Evolutionary conservation across 2,888 invertebrate genomes (phyloP).

Genomic region (Hydriomena furcata): DNA sequence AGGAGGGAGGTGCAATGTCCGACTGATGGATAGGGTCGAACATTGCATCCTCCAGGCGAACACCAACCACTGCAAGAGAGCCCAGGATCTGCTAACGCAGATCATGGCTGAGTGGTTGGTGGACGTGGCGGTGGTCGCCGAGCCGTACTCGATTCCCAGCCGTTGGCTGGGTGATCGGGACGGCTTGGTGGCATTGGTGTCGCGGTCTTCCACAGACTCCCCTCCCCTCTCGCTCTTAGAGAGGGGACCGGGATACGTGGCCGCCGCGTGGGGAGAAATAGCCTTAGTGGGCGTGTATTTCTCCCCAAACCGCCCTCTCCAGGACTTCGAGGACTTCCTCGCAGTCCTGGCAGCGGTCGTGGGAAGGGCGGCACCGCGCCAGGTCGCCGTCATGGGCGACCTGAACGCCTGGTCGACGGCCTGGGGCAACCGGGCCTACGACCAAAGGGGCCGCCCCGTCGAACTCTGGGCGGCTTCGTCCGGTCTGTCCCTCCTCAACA

Average conservation of each 20-base stretch:
- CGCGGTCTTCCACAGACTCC: neutral
- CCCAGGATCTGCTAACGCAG: constrained; percentile 19
- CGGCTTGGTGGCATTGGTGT: neutral
- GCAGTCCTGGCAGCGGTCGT: no score
- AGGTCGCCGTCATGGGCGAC: no score
- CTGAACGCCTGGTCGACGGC: no score
- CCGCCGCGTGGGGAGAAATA: neutral
- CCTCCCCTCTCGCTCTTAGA: neutral
- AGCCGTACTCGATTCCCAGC: neutral
- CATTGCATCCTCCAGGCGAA: constrained; percentile 23
- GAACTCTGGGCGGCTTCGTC: no score
- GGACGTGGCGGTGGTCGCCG: constrained; percentile 11
- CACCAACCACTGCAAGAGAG: constrained; percentile 25
- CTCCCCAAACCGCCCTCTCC: no score
- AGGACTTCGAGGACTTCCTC: no score
- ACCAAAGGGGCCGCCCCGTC: no score
- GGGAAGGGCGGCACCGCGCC: no score
- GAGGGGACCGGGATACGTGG: neutral
- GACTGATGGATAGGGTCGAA: neutral
- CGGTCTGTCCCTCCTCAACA: no score
- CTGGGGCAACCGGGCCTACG: no score
- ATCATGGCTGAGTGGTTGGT: constrained; percentile 22
- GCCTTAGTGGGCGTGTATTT: no score
- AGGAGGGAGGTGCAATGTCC: constrained; percentile 13
- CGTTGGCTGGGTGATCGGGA: neutral